phyloP scores from a whole-genome alignment of 2,888 invertebrate species.

The Papilio protenor region DNA sequence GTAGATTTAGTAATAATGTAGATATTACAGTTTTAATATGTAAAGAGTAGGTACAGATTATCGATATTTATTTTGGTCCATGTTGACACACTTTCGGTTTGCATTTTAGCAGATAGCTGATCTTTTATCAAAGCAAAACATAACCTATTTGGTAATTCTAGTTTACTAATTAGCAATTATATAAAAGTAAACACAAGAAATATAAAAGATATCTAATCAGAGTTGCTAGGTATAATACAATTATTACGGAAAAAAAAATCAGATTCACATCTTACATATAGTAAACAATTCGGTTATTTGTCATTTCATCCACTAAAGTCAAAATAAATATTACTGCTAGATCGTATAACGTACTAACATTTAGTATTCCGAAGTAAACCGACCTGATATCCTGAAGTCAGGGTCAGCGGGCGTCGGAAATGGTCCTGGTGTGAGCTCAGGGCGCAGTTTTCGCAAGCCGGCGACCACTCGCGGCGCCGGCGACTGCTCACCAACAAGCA shows the following conservation, averaged over 20 bases:
- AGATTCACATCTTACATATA: too few species aligned
- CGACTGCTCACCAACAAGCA: constrained; percentile 70
- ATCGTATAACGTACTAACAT: neutral
- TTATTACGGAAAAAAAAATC: too few species aligned
- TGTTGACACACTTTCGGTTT: constrained; percentile 1
- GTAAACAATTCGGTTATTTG: neutral
- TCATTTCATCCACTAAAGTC: neutral
- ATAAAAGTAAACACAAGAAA: too few species aligned
- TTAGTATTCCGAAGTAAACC: constrained; percentile 44
- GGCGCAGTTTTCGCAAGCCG: constrained; percentile 78
- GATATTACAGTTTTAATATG: neutral
- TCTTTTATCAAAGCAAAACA: neutral
- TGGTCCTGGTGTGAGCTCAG: constrained; percentile 78
- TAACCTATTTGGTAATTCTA: neutral
- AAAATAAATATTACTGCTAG: neutral
- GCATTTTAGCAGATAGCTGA: neutral
- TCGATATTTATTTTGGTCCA: neutral
- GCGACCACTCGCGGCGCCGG: constrained; percentile 83
- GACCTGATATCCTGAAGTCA: constrained; percentile 79
- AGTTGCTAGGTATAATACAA: too few species aligned
- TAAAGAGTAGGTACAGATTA: neutral
- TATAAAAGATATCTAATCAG: too few species aligned
- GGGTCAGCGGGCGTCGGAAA: constrained; percentile 75
- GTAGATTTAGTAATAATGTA: too few species aligned
- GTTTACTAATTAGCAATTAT: neutral